Evolutionary conservation across 2,888 invertebrate genomes (phyloP).

Genomic region (Synergus umbraculus): DNA sequence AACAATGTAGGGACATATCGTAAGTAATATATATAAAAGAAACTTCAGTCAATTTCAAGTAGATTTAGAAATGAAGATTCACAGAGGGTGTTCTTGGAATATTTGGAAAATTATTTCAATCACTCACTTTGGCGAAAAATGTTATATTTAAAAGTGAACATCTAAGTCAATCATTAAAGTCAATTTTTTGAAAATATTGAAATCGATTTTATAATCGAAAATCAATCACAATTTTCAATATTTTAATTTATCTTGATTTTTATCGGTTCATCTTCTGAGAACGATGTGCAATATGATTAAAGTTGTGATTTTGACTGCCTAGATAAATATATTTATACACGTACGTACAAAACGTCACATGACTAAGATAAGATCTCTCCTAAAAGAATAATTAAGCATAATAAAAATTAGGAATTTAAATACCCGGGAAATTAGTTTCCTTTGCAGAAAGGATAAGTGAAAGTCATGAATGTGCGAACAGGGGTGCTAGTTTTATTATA

Average conservation of each 20-base stretch:
- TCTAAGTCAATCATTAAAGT: not conserved
- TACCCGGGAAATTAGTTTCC: not conserved
- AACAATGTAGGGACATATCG: conserved; percentile 29
- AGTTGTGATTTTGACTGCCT: not conserved
- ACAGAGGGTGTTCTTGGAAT: not conserved
- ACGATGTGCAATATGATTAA: not conserved
- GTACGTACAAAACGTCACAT: not conserved
- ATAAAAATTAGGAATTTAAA: not conserved
- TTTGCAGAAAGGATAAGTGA: not conserved
- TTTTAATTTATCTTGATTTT: not conserved
- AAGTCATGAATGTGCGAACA: not conserved
- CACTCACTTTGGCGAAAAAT: not conserved
- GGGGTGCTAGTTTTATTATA: not conserved
- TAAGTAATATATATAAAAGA: conserved; percentile 11
- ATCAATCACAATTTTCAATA: not conserved
- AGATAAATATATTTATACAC: not conserved
- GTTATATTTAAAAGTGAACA: not conserved
- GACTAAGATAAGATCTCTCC: not conserved
- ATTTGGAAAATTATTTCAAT: not conserved
- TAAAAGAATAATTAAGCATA: not conserved
- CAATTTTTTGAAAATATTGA: conserved; percentile 1
- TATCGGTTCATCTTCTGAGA: not conserved
- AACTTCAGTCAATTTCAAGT: conserved; percentile 36
- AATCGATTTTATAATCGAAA: not conserved
- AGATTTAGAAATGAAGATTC: conserved; percentile 15